Evolutionary conservation across 2,113 vertebrate species (phyloP).

Genomic region (Pao palembangensis): DNA sequence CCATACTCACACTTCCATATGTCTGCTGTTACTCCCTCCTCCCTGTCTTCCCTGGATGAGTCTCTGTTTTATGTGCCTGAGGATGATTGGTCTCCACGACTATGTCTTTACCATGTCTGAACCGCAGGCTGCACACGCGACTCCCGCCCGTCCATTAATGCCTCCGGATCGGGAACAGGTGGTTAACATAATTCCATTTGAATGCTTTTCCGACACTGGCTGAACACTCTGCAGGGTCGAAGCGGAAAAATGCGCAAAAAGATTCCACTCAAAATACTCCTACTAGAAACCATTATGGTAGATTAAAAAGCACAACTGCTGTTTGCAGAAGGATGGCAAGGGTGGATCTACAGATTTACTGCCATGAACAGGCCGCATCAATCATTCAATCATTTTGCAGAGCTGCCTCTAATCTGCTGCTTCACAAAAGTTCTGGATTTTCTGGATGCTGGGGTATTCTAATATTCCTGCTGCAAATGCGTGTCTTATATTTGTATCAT

Average conservation of each 20-base stretch:
- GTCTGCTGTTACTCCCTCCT: constrained; percentile 3
- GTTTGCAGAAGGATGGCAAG: not conserved
- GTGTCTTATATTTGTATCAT: no score
- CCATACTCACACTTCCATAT: not conserved
- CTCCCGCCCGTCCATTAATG: constrained; percentile 61
- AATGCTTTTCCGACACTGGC: constrained; percentile 39
- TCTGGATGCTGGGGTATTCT: no score
- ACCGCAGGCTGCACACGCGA: constrained; percentile 59
- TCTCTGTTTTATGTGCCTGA: constrained; percentile 48
- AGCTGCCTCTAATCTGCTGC: no score
- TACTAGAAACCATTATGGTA: constrained; percentile 5
- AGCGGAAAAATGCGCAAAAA: constrained; percentile 3
- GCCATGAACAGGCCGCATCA: not conserved
- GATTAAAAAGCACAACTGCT: constrained; percentile 11
- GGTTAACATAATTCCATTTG: constrained; percentile 57
- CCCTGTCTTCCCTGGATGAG: constrained; percentile 26
- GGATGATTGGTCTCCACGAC: constrained; percentile 18
- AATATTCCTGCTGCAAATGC: no score
- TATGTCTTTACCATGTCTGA: constrained; percentile 47
- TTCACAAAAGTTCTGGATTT: no score
- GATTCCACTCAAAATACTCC: constrained; percentile 14
- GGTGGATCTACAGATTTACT: not conserved
- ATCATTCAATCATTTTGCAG: no score
- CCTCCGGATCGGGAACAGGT: constrained; percentile 64
- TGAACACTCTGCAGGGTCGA: constrained; percentile 16